These are phyloP conservation scores for Eupithecia exiguata DNA, from an alignment of 2,888 invertebrate genomes.

Conservation along the genomic window DNA sequence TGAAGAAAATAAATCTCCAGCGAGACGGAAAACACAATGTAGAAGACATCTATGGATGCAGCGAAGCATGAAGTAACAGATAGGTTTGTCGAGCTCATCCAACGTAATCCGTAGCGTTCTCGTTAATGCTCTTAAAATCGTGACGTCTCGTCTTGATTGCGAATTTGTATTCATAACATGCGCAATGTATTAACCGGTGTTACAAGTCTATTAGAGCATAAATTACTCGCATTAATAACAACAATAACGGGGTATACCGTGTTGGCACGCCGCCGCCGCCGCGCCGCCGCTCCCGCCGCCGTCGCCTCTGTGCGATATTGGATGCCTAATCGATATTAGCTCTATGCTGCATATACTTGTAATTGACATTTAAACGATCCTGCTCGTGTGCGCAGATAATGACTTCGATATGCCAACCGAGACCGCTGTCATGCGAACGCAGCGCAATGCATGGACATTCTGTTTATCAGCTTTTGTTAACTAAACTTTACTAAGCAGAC, in stretches of 20 bases:
- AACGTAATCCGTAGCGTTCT: slow-evolving; percentile 39
- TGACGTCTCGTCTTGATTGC: slow-evolving; percentile 29
- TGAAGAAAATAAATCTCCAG: slow-evolving; percentile 52
- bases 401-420: slow-evolving; percentile 30
- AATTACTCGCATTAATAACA: slow-evolving; percentile 59
- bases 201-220: slow-evolving; percentile 48
- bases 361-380: slow-evolving; percentile 51
- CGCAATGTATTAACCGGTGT: slow-evolving; percentile 35
- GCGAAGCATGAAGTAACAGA: slow-evolving; percentile 62
- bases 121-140: slow-evolving; percentile 33
- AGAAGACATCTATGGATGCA: slow-evolving; percentile 52
- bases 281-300: too few relatives aligned
- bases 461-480: slow-evolving; percentile 10
- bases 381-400: slow-evolving; percentile 44
- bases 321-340: slow-evolving; percentile 53
- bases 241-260: slow-evolving; percentile 45
- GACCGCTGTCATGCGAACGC: slow-evolving; percentile 7
- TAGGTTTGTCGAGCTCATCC: slow-evolving; percentile 51
- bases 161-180: slow-evolving; percentile 35
- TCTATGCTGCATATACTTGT: slow-evolving; percentile 45
- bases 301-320: slow-evolving; percentile 45
- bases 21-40: slow-evolving; percentile 49
- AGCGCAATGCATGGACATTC: slow-evolving; percentile 14
- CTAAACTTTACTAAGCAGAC: too few relatives aligned
- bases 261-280: slow-evolving; percentile 49